phyloP scores from a whole-genome alignment of 2,797 vertebrate genomes.

The Phalloptychus januarius region DNA sequence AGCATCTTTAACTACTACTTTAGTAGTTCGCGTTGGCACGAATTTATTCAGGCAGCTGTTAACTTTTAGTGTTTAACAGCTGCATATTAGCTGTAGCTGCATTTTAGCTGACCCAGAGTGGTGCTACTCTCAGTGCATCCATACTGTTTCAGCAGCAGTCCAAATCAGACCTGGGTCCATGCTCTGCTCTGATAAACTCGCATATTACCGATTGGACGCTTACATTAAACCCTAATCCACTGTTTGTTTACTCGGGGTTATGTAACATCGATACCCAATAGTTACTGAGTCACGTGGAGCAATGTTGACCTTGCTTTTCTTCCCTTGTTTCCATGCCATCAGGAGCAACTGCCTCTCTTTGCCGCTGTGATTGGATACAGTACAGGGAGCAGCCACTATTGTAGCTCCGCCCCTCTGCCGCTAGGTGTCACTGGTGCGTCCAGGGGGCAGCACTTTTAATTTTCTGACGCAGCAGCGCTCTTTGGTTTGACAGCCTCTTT shows the following conservation, averaged over 20 bases:
- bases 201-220: neutral
- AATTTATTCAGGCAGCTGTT: slow-evolving; percentile 16
- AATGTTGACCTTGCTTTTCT: slow-evolving; percentile 85
- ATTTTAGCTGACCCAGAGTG: neutral
- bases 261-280: slow-evolving; percentile 81
- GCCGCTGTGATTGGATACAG: slow-evolving; percentile 80
- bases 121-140: neutral
- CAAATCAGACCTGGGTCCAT: neutral
- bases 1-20: slow-evolving; percentile 43
- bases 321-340: slow-evolving; percentile 89
- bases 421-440: slow-evolving; percentile 50
- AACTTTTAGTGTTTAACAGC: neutral
- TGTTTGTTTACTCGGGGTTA: slow-evolving; percentile 58
- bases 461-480: slow-evolving; percentile 14
- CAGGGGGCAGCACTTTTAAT: neutral
- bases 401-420: slow-evolving; percentile 22
- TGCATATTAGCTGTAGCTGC: neutral
- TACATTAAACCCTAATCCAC: slow-evolving; percentile 21
- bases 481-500: slow-evolving; percentile 30
- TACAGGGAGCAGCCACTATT: slow-evolving; percentile 44
- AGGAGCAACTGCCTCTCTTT: slow-evolving; percentile 81
- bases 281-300: slow-evolving; percentile 82
- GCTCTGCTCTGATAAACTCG: neutral
- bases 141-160: neutral
- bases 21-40: slow-evolving; percentile 7